Evolutionary conservation across 2,888 invertebrate species (phyloP), one percentile per base, ranked within the genome.

Genomic region (Tineola bisselliella): DNA sequence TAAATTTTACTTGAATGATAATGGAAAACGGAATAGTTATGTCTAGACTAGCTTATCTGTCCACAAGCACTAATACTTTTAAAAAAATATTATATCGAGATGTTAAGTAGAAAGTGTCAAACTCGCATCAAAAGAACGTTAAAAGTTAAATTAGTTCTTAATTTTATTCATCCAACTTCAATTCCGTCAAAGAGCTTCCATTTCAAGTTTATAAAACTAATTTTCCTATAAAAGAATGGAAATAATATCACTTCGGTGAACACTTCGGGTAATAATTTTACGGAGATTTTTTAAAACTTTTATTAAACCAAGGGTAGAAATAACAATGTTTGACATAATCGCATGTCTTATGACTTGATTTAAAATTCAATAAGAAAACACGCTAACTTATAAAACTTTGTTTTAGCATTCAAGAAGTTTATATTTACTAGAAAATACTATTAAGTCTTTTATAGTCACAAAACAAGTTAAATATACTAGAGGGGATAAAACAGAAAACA

Each of bases 141-240:
- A 33, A 33, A 71, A 69, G 68, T 76, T 65, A 71, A 78, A 76
- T 75, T 73, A 74, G 68, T 71, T 75, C 63, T 59, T 72, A 69
- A 75, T 74, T 75, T 69, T 66, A 68, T 71, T 71, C 67, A 67
- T 69, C 64, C 66, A 71, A 73, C 70, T 73, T 71, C 62, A 65
- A 67, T 68, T 66, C 65, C 66, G 66, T 68, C 66, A 68, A 66
- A 67, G 67, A 64, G 65, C 62, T 70, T 66, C 59, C 62, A 59
- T 62, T 63, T 65, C 65, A 65, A 66, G 63, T 63, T 66, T 65
- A 66, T 64, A 65, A 67, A 68, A 66, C 63, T 65, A 62, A 66
- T 65, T 62, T 64, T 64, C 61, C 61, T 61, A 58, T 62, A 61
- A 63, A 64, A 59, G 59, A 44, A 59, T 59, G 25, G 25, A 33